phyloP scores from a whole-genome alignment of 2,797 vertebrate species.

The Microctenopoma lineatum region DNA sequence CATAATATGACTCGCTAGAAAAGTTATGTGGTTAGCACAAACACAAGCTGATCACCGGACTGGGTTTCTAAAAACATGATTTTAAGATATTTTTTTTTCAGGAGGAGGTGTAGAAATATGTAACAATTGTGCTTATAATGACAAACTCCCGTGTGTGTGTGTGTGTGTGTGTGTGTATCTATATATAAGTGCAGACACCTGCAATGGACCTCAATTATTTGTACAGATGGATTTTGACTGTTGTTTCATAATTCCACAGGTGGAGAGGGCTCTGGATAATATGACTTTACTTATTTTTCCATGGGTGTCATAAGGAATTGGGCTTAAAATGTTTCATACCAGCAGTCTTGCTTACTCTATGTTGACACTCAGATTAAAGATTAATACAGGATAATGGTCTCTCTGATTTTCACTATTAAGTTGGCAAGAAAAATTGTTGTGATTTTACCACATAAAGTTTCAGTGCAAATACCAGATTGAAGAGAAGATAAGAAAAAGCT shows the following conservation, averaged over 20 bases:
- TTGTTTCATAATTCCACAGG: constrained; percentile 70
- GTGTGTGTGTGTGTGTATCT: neutral
- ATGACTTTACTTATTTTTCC: constrained; percentile 35
- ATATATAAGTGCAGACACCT: constrained; percentile 69
- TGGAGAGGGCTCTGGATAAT: constrained; percentile 61
- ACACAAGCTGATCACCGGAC: constrained; percentile 51
- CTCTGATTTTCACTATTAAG: constrained; percentile 45
- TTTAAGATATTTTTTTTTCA: constrained; percentile 11
- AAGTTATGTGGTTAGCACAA: constrained; percentile 42
- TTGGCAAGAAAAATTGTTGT: constrained; percentile 58
- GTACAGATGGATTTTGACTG: constrained; percentile 70
- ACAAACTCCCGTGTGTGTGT: constrained; percentile 32
- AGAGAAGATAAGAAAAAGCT: constrained; percentile 5
- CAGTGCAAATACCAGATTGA: constrained; percentile 12
- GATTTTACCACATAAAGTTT: constrained; percentile 12
- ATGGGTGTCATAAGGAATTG: constrained; percentile 42
- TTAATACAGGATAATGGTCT: constrained; percentile 30
- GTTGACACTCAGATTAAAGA: constrained; percentile 49
- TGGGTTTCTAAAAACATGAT: constrained; percentile 43
- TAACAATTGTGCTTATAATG: constrained; percentile 66
- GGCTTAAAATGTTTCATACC: constrained; percentile 50
- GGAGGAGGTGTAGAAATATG: constrained; percentile 50
- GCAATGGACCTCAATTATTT: constrained; percentile 66
- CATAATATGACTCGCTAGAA: constrained; percentile 17
- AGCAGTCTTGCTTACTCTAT: constrained; percentile 48